Conservation (phyloP, 2,113 vertebrate genomes). For the Empidonax alnorum region DNA sequence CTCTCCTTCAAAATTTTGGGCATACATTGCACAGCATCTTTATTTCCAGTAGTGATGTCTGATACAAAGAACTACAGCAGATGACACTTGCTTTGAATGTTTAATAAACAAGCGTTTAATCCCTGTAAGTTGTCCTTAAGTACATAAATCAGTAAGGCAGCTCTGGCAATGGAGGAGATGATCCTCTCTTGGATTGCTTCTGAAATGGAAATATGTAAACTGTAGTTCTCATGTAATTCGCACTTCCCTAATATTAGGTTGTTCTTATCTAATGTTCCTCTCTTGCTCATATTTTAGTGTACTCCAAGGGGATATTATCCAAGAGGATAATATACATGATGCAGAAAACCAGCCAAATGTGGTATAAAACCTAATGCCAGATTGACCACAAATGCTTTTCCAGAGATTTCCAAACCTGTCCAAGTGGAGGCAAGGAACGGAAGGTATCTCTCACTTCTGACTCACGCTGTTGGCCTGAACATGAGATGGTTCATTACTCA, state of each 20-base stretch:
- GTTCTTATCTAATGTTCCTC: background rate
- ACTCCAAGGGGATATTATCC: background rate
- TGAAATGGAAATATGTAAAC: background rate
- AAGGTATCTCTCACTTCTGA: conserved; percentile 37
- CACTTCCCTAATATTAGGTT: background rate
- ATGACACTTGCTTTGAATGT: background rate
- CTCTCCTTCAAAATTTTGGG: background rate
- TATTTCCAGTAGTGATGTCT: background rate
- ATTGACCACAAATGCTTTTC: background rate
- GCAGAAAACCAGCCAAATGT: background rate
- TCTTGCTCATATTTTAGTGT: background rate
- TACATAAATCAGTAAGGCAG: fast-evolving
- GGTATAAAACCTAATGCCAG: background rate
- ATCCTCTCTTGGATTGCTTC: background rate
- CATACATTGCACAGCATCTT: fast-evolving
- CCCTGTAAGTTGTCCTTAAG: background rate
- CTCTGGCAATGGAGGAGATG: background rate
- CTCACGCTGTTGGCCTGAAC: background rate
- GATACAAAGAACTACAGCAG: background rate
- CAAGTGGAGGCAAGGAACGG: background rate
- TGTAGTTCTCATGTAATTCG: background rate
- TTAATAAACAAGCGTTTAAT: background rate
- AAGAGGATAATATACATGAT: background rate
- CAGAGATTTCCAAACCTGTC: background rate
- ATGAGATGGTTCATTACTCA: background rate